Evolutionary conservation across 1,140 invertebrate genomes (phyloP).

Genomic region (Ephestia elutella): DNA sequence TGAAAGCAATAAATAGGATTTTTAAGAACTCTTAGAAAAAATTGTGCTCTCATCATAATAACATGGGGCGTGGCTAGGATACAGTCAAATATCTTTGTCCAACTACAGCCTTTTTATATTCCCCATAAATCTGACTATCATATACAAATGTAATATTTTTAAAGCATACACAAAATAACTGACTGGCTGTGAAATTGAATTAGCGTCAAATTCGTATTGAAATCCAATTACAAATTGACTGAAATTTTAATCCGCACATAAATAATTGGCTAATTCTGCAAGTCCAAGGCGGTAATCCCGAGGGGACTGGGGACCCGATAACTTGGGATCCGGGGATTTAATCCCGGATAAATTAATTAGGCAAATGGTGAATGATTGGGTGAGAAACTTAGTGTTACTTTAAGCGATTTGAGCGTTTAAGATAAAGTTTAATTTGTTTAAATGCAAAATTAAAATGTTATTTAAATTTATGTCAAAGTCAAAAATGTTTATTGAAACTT

Average conservation of each 20-base stretch:
- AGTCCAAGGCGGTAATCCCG: background rate
- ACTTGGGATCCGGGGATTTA: background rate
- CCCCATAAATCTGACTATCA: too few species aligned
- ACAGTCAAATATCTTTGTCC: too few species aligned
- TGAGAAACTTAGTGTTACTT: background rate
- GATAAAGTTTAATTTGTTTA: background rate
- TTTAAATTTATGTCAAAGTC: too few species aligned
- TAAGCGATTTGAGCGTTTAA: too few species aligned
- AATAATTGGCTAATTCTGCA: background rate
- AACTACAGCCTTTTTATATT: too few species aligned
- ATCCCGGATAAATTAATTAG: background rate
- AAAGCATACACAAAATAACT: too few species aligned
- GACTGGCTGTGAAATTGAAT: background rate
- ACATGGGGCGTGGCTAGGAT: too few species aligned
- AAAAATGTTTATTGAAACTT: too few species aligned
- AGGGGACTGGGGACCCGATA: background rate
- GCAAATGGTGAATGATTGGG: background rate
- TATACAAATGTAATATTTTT: too few species aligned
- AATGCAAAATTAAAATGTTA: too few species aligned
- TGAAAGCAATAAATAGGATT: conserved; percentile 53
- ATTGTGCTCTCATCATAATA: too few species aligned
- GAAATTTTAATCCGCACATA: background rate
- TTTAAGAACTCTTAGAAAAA: too few species aligned
- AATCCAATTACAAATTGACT: background rate
- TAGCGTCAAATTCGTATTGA: background rate